Percentiles rank a stretch among this genome's conserved stretches.
These are phyloP conservation scores for Eurytoma adleriae DNA, from an alignment of 2,888 invertebrate genomes.

Conservation along the genomic window DNA sequence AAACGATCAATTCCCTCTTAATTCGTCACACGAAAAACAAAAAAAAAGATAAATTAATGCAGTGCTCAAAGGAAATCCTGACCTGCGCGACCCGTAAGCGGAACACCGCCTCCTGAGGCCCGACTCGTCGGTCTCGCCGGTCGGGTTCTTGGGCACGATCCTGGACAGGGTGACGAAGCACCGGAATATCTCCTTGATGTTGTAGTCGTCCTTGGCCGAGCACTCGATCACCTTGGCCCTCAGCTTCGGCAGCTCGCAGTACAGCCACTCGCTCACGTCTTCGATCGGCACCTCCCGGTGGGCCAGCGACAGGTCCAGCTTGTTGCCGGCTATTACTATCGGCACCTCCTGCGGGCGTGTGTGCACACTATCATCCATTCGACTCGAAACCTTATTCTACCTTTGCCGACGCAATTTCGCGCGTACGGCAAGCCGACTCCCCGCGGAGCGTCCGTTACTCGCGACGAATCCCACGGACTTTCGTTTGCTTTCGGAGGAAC, in stretches of 20 bases:
- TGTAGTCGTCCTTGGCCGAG: slow-evolving; percentile 87
- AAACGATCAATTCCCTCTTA: no score
- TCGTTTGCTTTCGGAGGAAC: no score
- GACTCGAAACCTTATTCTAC: no score
- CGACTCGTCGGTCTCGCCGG: slow-evolving; percentile 78
- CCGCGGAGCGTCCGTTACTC: no score
- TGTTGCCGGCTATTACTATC: slow-evolving; percentile 91
- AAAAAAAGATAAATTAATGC: background rate
- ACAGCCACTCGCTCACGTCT: slow-evolving; percentile 89
- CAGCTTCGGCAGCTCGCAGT: slow-evolving; percentile 85
- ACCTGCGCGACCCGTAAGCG: slow-evolving; percentile 80
- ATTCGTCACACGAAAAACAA: background rate
- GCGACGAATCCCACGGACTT: no score
- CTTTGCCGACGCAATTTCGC: no score
- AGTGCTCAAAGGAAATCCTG: slow-evolving; percentile 2
- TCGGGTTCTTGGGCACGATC: slow-evolving; percentile 79
- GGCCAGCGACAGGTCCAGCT: slow-evolving; percentile 85
- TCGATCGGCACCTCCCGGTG: slow-evolving; percentile 85
- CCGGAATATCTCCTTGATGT: slow-evolving; percentile 88
- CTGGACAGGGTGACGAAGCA: slow-evolving; percentile 87
- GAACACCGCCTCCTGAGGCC: slow-evolving; percentile 85
- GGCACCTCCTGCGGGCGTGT: slow-evolving; percentile 82
- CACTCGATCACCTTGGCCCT: slow-evolving; percentile 87
- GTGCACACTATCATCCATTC: no score
- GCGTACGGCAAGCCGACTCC: no score